These are phyloP conservation scores for Frankliniella intonsa DNA, from an alignment of 2,888 invertebrate species.

Conservation along the genomic window DNA sequence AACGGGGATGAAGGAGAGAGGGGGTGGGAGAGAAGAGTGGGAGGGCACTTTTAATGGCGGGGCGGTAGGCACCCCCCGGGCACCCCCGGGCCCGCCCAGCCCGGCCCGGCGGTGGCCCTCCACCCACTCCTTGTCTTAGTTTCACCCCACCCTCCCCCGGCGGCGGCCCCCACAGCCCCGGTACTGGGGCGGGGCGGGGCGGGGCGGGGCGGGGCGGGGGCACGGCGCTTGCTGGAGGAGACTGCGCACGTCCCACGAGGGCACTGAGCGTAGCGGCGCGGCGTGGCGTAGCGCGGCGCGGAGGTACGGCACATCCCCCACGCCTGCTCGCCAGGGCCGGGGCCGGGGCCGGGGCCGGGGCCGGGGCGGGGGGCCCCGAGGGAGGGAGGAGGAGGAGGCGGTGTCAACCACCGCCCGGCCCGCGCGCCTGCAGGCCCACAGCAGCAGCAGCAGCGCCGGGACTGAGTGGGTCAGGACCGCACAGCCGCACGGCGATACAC, in stretches of 20 bases:
- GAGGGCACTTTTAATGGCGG: no score
- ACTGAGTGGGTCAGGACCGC: no score
- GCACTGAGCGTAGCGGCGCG: neutral
- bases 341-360: neutral
- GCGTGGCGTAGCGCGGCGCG: neutral
- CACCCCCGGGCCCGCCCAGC: neutral
- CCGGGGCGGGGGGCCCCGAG: neutral
- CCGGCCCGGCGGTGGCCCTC: neutral
- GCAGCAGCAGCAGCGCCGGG: no score
- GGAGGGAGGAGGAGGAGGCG: neutral
- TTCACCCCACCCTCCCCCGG: neutral
- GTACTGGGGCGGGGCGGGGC: neutral
- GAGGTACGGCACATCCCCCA: neutral
- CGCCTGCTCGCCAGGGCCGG: no score
- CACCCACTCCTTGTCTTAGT: no score
- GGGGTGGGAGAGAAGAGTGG: no score
- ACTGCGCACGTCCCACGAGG: slow-evolving; percentile 1
- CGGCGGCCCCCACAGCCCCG: neutral
- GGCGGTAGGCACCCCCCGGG: neutral
- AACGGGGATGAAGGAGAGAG: no score
- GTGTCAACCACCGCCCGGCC: slow-evolving; percentile 5
- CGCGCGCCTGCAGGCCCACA: neutral
- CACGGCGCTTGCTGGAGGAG: neutral
- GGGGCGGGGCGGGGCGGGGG: neutral
- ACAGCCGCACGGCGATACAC: no score